These are phyloP conservation scores for Eristalis intricaria DNA, from an alignment of 2,888 invertebrate species.

Conservation along the genomic window DNA sequence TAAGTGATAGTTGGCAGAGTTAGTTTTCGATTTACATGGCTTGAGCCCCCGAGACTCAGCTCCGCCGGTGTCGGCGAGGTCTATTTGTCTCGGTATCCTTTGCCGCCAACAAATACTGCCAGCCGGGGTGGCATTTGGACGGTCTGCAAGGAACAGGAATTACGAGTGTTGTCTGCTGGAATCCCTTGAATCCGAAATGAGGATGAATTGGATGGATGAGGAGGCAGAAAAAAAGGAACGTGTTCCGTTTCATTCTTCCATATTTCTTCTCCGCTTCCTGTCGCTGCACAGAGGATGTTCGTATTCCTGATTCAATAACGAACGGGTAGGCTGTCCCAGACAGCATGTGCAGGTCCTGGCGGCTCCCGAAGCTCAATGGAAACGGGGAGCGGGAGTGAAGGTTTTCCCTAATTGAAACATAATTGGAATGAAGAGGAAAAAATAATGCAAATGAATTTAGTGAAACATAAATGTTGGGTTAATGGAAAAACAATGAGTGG, in stretches of 20 bases:
- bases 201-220: conserved; percentile 40
- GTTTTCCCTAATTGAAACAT: conserved; percentile 67
- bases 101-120: conserved; percentile 29
- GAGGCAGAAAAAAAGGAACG: conserved; percentile 1
- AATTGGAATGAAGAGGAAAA: conserved; percentile 38
- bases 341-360: conserved; percentile 36
- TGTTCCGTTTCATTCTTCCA: conserved; percentile 2
- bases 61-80: conserved; percentile 2
- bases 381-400: not conserved
- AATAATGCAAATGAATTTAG: conserved; percentile 60
- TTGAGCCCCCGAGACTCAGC: conserved; percentile 12
- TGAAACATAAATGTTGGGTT: conserved; percentile 54
- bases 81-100: conserved; percentile 24
- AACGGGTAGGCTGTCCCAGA: conserved; percentile 52
- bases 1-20: conserved; percentile 51
- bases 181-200: conserved; percentile 57
- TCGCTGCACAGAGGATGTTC: conserved; percentile 35
- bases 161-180: conserved; percentile 64
- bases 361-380: not conserved
- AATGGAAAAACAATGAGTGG: conserved; percentile 65
- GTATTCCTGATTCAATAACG: conserved; percentile 66
- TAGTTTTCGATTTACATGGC: conserved; percentile 61
- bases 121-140: conserved; percentile 15
- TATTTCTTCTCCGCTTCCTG: conserved; percentile 12
- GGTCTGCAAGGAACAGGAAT: conserved; percentile 48